Percentiles rank a stretch among this genome's conserved stretches.
Evolutionary conservation across 2,113 vertebrate species (phyloP).

Genomic region (Oncorhynchus clarkii): DNA sequence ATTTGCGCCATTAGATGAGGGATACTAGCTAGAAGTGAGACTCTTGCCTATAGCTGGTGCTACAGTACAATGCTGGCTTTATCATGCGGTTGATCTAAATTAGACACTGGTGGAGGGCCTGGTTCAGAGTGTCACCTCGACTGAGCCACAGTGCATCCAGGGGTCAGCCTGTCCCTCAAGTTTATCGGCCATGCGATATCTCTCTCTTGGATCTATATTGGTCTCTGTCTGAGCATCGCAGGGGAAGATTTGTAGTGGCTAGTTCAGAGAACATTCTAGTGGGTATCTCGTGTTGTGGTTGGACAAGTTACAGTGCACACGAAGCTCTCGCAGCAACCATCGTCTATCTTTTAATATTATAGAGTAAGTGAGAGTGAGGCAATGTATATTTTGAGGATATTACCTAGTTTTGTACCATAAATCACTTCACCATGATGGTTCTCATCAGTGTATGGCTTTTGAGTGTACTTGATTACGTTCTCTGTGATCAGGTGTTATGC

Average conservation of each 20-base stretch:
- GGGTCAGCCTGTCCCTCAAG: neutral
- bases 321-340: neutral
- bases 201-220: conserved; percentile 24
- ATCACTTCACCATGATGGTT: neutral
- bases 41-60: neutral
- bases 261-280: neutral
- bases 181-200: conserved; percentile 14
- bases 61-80: neutral
- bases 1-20: too few species aligned
- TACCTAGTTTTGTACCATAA: neutral
- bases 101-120: neutral
- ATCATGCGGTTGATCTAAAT: neutral
- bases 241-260: conserved; percentile 25
- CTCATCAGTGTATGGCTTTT: neutral
- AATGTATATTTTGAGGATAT: neutral
- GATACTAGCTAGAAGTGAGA: too few species aligned
- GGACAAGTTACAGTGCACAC: neutral
- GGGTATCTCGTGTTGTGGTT: neutral
- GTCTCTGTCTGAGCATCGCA: conserved; percentile 16
- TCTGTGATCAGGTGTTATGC: too few species aligned
- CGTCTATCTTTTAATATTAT: neutral
- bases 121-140: neutral
- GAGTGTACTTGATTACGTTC: neutral
- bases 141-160: neutral
- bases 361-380: neutral